Percentiles rank a stretch among this genome's conserved stretches.
These are phyloP conservation scores for Petrocephalus microphthalmus DNA, from an alignment of 2,113 vertebrate genomes.

Conservation along the genomic window DNA sequence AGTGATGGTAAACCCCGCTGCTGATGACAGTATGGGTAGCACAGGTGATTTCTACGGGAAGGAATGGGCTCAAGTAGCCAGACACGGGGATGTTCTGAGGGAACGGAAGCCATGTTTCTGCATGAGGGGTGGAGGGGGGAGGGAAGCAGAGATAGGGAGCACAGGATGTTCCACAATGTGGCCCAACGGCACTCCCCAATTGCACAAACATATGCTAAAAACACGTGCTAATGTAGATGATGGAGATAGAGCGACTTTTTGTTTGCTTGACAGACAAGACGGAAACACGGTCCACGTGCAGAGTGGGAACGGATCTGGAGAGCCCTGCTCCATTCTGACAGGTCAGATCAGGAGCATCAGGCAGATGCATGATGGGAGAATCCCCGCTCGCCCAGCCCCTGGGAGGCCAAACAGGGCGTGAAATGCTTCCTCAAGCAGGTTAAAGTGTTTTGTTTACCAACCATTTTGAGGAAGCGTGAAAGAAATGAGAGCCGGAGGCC, in stretches of 20 bases:
- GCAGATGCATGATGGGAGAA: not conserved
- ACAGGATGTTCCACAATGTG: not conserved
- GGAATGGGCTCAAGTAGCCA: not conserved
- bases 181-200: not conserved
- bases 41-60: not conserved
- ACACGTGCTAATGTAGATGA: not conserved
- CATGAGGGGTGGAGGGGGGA: not conserved
- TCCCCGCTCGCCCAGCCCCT: not conserved
- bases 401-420: not conserved
- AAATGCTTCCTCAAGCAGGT: slow-evolving; percentile 21
- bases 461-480: not conserved
- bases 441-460: slow-evolving; percentile 30
- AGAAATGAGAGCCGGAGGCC: not conserved
- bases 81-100: not conserved
- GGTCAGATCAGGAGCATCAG: not conserved
- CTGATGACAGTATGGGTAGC: not conserved
- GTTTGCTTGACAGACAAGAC: not conserved
- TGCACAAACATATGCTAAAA: not conserved
- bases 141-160: not conserved
- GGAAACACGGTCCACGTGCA: not conserved
- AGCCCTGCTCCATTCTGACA: too few relatives aligned
- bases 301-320: not conserved
- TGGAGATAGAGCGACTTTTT: not conserved
- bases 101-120: not conserved
- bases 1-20: not conserved